A percentile compares a stretch with the other conserved stretches of the same genome.
These are phyloP conservation scores for Psammodynastes pulverulentus DNA, from an alignment of 2,113 vertebrate genomes.

Conservation along the genomic window DNA sequence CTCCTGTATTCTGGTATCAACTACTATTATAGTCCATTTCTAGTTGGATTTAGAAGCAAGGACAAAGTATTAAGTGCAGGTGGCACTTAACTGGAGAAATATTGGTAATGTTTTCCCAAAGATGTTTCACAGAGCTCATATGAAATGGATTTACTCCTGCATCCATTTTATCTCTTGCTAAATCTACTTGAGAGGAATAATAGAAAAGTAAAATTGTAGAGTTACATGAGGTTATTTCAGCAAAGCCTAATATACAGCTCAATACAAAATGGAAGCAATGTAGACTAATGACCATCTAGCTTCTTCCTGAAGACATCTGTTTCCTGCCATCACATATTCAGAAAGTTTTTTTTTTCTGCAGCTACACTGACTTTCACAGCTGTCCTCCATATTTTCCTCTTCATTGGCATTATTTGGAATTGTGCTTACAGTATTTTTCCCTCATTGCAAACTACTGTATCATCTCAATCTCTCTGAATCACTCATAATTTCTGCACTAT, in stretches of 20 bases:
- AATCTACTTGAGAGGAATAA: slow-evolving; percentile 58
- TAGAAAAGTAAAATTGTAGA: background rate
- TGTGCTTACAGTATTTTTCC: background rate
- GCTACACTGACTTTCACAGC: background rate
- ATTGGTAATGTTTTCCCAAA: slow-evolving; percentile 38
- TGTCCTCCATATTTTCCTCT: background rate
- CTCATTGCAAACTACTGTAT: background rate
- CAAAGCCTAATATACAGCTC: background rate
- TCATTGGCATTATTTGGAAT: background rate
- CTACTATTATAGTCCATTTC: background rate
- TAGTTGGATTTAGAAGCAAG: slow-evolving; percentile 29
- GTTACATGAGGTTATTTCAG: background rate
- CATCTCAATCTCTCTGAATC: slow-evolving; percentile 44
- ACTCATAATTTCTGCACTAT: slow-evolving; percentile 57
- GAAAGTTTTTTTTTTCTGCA: background rate
- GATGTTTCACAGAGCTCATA: slow-evolving; percentile 55
- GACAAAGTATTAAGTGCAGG: background rate
- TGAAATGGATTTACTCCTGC: slow-evolving; percentile 42
- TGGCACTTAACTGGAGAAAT: background rate
- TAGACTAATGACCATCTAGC: background rate
- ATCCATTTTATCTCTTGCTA: slow-evolving; percentile 48
- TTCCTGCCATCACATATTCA: background rate
- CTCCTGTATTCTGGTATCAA: background rate
- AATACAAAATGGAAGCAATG: background rate
- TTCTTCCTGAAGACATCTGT: background rate